These are phyloP conservation scores for Epirrhoe tristata DNA, from an alignment of 2,888 invertebrate genomes.

Conservation along the genomic window DNA sequence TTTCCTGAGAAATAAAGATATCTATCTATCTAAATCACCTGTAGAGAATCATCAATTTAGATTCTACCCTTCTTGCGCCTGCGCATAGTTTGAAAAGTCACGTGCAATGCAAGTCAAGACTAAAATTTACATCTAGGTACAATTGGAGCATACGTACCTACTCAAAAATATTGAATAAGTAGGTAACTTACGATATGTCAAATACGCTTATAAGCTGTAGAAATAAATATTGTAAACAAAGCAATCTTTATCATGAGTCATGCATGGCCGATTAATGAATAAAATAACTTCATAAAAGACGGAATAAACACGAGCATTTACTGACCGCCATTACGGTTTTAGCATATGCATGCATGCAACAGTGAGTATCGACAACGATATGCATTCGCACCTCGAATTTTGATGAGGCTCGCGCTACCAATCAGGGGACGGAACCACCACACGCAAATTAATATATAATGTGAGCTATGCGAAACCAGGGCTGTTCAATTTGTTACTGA, in stretches of 20 bases:
- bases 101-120: too few species aligned
- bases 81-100: too few species aligned
- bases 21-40: too few species aligned
- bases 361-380: slow-evolving; percentile 29
- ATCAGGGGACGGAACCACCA: slow-evolving; percentile 21
- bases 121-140: too few species aligned
- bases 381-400: slow-evolving; percentile 41
- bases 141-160: too few species aligned
- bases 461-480: slow-evolving; percentile 26
- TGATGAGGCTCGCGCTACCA: slow-evolving; percentile 33
- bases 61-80: too few species aligned
- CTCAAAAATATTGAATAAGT: too few species aligned
- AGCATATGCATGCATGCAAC: slow-evolving; percentile 19
- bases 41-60: too few species aligned
- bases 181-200: too few species aligned
- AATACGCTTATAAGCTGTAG: too few species aligned
- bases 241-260: not conserved
- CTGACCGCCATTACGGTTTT: slow-evolving; percentile 9
- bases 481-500: slow-evolving; percentile 15
- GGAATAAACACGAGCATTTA: not conserved
- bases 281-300: not conserved
- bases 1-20: too few species aligned
- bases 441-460: slow-evolving; percentile 41
- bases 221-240: too few species aligned
- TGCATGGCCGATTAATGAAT: not conserved